Base-by-base conservation (phyloP, 2,113 vertebrate species). In the Melanotaenia duboulayi region DNA sequence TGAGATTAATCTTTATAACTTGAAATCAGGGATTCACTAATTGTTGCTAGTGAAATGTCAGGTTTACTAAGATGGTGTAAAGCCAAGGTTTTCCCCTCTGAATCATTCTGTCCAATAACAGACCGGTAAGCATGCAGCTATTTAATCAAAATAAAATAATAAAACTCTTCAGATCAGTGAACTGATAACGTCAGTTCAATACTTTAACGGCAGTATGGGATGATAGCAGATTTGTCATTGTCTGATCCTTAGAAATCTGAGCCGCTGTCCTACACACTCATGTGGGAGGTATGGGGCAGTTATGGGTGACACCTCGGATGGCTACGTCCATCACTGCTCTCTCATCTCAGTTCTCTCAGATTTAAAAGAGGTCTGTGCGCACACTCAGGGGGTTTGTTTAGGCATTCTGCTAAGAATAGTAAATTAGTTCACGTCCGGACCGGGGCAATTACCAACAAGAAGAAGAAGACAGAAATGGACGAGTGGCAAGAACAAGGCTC, bases 211-310 rank as follows among this genome's bases (percentile, higher is more conserved):
- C 77, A 50, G 82, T 42, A 80, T 84, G 84, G 84, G 86, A 0
- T 19, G 69, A 0, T 20, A 62, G 65, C 59, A 66, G 24, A 64
- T 86, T 78, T 84, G 81, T 88, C 88, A 87, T 60, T n/a, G 13
- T 50, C 11, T 81, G 78, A 84, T 77, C 79, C 81, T 70, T 76
- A 78, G 67, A 84, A 82, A 65, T 86, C 55, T 52, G 59, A 82
- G 76, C 73, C 32, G 67, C 60, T 66, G 77, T 76, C 81, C 83
- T 32, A 65, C 81, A 4, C 79, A 49, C 52, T 8, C 40, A 52
- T 40, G 86, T 86, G 71, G 86, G 81, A 64, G 71, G 83, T 16
- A 23, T 8, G 1, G 74, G 73, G 65, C 74, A 74, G 65, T 80
- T 82, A 71, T 60, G 61, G 71, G 63, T 76, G 82, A 76, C 83